Evolutionary conservation across 2,888 invertebrate genomes (phyloP).

Genomic region (Isoperla grammatica): DNA sequence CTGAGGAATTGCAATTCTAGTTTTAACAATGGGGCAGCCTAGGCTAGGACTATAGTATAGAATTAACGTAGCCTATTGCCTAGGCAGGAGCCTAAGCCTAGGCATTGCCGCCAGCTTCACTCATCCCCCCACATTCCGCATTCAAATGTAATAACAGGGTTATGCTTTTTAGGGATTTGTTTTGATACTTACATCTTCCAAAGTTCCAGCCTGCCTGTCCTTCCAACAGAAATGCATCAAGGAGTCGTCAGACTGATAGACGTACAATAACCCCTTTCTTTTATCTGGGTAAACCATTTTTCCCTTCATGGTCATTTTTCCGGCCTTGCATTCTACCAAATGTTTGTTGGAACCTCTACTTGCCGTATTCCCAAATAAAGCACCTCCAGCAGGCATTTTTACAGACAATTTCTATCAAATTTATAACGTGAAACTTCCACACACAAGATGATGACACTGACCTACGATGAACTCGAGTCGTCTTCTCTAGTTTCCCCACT

Average conservation of each 20-base stretch:
- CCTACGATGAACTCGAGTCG: no score
- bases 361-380: conserved; percentile 69
- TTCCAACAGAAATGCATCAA: conserved; percentile 99
- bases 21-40: no score
- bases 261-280: conserved; percentile 89
- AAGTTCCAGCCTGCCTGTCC: conserved; percentile 85
- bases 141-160: no score
- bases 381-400: conserved; percentile 59
- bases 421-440: neutral
- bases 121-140: no score
- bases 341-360: conserved; percentile 79
- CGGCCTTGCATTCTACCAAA: conserved; percentile 91
- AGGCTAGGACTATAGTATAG: no score
- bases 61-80: no score
- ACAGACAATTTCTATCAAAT: neutral
- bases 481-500: no score
- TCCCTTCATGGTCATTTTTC: conserved; percentile 91
- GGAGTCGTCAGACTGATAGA: conserved; percentile 95
- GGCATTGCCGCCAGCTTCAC: no score
- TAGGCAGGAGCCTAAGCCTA: no score
- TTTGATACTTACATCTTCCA: conserved; percentile 79
- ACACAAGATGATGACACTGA: no score
- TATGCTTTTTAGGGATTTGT: no score
- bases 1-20: no score
- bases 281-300: conserved; percentile 93